These are phyloP conservation scores for Euglossa dilemma DNA, from an alignment of 1,140 invertebrate genomes.

Conservation along the genomic window DNA sequence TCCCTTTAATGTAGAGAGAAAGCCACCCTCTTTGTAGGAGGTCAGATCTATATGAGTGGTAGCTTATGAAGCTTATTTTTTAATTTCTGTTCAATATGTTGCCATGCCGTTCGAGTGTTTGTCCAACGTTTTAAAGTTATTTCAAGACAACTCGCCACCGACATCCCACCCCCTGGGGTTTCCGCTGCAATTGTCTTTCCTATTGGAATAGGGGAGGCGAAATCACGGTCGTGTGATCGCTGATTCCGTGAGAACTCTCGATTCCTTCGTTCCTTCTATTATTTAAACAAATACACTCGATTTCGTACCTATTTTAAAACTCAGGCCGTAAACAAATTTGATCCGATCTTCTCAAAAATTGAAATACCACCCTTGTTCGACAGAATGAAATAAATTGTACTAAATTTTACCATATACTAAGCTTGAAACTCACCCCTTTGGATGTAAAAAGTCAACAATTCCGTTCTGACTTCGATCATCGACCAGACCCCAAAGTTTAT, in stretches of 20 bases:
- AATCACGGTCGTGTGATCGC: conserved; percentile 51
- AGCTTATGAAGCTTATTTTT: conserved; percentile 69
- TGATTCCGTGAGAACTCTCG: conserved; percentile 60
- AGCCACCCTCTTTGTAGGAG: conserved; percentile 30
- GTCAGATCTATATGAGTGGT: conserved; percentile 41
- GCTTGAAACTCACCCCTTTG: too few relatives aligned
- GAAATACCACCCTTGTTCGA: too few relatives aligned
- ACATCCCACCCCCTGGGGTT: conserved; percentile 31
- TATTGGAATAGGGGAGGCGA: conserved; percentile 30
- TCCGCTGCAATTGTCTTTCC: conserved; percentile 47
- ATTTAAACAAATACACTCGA: conserved; percentile 21
- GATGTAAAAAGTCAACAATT: too few relatives aligned
- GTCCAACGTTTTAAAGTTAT: conserved; percentile 69
- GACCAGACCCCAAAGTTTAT: too few relatives aligned
- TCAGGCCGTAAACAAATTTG: too few relatives aligned
- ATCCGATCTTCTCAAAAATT: too few relatives aligned
- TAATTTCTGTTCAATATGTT: conserved; percentile 68
- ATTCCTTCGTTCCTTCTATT: background rate
- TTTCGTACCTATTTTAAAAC: background rate
- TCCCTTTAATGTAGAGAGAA: conserved; percentile 14
- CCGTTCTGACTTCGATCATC: too few relatives aligned
- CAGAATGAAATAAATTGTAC: too few relatives aligned
- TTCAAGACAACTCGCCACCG: conserved; percentile 69
- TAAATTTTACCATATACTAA: too few relatives aligned
- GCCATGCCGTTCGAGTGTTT: conserved; percentile 63